Evolutionary conservation across 1,140 invertebrate species (phyloP).

Genomic region (Ditylenchus dipsaci): DNA sequence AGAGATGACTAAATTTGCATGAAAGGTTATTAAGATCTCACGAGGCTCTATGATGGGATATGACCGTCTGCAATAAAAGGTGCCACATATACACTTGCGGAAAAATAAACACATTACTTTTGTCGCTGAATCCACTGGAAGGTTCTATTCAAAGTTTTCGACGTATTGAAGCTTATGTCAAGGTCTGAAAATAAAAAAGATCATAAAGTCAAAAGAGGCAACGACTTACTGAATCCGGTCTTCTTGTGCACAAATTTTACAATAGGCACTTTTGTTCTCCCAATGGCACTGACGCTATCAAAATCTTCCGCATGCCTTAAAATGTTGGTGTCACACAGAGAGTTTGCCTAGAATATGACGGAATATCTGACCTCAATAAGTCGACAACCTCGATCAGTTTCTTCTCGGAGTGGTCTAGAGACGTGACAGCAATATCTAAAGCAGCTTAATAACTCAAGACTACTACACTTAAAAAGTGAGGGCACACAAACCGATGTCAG

Average conservation of each 20-base stretch:
- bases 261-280: slow-evolving; percentile 16
- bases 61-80: no score
- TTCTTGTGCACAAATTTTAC: slow-evolving; percentile 24
- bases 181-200: not conserved
- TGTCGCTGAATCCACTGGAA: slow-evolving; percentile 25
- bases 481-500: slow-evolving; percentile 21
- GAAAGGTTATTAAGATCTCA: not conserved
- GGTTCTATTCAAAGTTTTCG: not conserved
- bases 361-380: not conserved
- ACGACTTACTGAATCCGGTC: slow-evolving; percentile 30
- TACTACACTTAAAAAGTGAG: no score
- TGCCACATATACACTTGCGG: no score
- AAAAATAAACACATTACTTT: slow-evolving; percentile 3
- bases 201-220: no score
- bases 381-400: not conserved
- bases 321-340: no score
- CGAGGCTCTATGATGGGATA: no score
- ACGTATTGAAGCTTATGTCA: slow-evolving; percentile 37
- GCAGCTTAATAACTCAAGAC: no score
- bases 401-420: not conserved
- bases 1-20: not conserved
- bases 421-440: slow-evolving; percentile 8
- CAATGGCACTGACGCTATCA: slow-evolving; percentile 24
- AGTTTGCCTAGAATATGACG: no score
- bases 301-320: slow-evolving; percentile 6